phyloP scores from a whole-genome alignment of 2,113 vertebrate genomes.

The Channa argus region DNA sequence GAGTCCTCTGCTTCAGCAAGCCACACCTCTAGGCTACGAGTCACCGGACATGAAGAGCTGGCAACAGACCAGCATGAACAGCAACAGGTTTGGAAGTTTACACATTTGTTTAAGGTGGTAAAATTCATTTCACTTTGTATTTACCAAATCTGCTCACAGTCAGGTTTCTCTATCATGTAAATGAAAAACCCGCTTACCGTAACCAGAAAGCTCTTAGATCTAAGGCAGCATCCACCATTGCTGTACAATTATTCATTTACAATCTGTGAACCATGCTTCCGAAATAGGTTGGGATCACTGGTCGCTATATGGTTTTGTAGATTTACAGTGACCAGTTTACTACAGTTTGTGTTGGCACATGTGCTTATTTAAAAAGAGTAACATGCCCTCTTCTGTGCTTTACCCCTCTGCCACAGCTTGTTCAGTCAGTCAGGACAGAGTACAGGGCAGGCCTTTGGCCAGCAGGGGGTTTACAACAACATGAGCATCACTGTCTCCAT shows the following conservation, averaged over 20 bases:
- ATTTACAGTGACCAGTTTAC: too few species aligned
- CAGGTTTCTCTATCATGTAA: too few species aligned
- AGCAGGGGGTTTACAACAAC: conserved; percentile 97
- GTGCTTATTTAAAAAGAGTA: neutral
- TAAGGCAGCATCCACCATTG: too few species aligned
- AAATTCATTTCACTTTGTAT: too few species aligned
- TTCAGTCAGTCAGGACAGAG: conserved; percentile 88
- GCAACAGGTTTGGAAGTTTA: conserved; percentile 82
- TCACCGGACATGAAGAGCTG: conserved; percentile 94
- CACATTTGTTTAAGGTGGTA: neutral
- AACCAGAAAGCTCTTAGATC: too few species aligned
- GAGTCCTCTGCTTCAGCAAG: conserved; percentile 91
- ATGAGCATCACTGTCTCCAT: conserved; percentile 99
- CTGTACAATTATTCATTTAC: too few species aligned
- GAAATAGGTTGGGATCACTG: too few species aligned
- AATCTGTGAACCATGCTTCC: too few species aligned
- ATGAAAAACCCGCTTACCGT: too few species aligned
- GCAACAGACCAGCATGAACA: conserved; percentile 89
- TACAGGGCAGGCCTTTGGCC: conserved; percentile 80
- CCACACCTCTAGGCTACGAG: conserved; percentile 89
- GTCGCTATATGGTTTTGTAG: too few species aligned
- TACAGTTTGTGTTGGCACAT: too few species aligned
- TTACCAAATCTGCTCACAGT: too few species aligned
- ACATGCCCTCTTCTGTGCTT: neutral
- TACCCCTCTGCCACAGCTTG: conserved; percentile 78